These are phyloP conservation scores for Mycteria americana DNA, from an alignment of 2,797 vertebrate species.

Conservation along the genomic window DNA sequence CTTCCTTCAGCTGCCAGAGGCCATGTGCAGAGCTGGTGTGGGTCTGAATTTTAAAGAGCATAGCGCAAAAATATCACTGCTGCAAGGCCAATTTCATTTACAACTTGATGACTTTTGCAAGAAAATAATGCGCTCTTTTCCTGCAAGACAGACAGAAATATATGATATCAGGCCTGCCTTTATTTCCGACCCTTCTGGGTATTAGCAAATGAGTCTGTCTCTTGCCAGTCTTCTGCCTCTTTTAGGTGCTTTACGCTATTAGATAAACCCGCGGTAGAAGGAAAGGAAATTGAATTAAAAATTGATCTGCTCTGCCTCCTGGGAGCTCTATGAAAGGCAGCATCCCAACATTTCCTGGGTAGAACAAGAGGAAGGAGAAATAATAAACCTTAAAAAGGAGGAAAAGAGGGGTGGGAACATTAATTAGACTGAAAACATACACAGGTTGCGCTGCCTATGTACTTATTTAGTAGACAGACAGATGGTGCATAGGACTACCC, in stretches of 20 bases:
- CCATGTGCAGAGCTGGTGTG: background rate
- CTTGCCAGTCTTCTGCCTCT: background rate
- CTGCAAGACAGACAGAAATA: background rate
- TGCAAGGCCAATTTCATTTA: background rate
- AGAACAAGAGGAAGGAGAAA: background rate
- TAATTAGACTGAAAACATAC: background rate
- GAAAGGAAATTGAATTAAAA: background rate
- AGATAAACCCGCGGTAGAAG: background rate
- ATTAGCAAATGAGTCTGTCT: background rate
- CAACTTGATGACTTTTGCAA: background rate
- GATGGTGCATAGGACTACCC: background rate
- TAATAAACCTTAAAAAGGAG: background rate
- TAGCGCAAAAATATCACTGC: background rate
- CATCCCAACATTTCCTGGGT: background rate
- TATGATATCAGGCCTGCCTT: background rate
- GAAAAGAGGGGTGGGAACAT: background rate
- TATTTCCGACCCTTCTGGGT: background rate
- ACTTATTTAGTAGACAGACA: background rate
- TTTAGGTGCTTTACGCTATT: background rate
- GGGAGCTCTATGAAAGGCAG: background rate
- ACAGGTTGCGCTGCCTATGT: rapidly evolving
- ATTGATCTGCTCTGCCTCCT: background rate
- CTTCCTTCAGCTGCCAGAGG: background rate
- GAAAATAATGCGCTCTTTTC: background rate
- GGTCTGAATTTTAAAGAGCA: background rate